These are phyloP conservation scores for Actinostola sp. DNA, from an alignment of 92 coral and sea anemone species.

Conservation along the genomic window DNA sequence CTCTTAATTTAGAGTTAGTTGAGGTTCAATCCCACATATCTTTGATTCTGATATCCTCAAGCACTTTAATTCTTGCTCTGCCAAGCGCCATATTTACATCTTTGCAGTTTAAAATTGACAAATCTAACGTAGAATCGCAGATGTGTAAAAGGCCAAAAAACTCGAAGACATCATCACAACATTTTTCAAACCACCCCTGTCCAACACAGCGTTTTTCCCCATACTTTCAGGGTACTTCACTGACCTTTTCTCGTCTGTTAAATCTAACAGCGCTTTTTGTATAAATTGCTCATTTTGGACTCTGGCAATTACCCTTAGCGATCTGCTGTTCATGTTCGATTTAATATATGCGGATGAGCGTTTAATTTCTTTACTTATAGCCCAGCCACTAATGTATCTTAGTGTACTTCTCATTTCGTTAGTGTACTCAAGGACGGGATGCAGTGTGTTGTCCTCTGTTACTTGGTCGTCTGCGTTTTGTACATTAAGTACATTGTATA, in stretches of 20 bases:
- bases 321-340: neutral
- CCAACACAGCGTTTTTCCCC: neutral
- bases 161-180: neutral
- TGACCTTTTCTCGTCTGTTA: neutral
- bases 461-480: neutral
- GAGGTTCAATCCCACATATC: no score
- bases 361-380: neutral
- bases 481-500: neutral
- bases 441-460: neutral
- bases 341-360: neutral
- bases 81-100: neutral
- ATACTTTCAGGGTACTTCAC: neutral
- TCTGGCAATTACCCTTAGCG: neutral
- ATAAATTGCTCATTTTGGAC: no score
- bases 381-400: constrained; percentile 1
- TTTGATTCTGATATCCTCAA: no score
- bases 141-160: neutral
- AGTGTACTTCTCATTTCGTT: neutral
- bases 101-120: neutral
- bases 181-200: constrained; percentile 2
- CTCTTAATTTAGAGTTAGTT: no score
- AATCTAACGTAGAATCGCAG: neutral
- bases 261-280: neutral
- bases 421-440: neutral
- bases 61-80: neutral